Evolutionary conservation across 2,113 vertebrate species (phyloP), one percentile per base, ranked within the genome.

Genomic region (Brachirus orientalis): DNA sequence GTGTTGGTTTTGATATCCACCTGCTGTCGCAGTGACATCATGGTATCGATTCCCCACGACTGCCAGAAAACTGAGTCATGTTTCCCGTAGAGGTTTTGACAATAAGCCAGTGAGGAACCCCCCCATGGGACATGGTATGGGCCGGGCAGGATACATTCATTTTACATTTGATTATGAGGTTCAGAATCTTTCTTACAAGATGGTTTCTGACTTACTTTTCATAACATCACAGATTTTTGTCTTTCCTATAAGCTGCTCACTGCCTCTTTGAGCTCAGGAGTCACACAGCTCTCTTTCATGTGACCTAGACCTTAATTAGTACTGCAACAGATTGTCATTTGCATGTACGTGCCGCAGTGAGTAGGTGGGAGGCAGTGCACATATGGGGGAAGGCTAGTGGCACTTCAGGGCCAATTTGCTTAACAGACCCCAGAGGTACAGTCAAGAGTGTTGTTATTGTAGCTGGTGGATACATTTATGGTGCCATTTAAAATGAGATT

Each of bases 261-360:
- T 9, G 43, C 55, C 43, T 77, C 37, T 53, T 33, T 45, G 43
- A 80, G 71, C 81, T 80, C 16, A 54, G 40, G 67, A 84, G 62
- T 72, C 69, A 18, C 33, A 16, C 54, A 19, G 66, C 79, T 70
- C 75, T 75, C 63, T 51, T 57, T 87, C 84, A 80, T 55, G 55
- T 89, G 87, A 90, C 81, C 88, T 48, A 68, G 58, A 72, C 75
- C 80, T 77, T 91, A 79, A 91, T 91, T 91, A 92, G 83, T 69
- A 64, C 43, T 51, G 69, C 64, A 89, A 63, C 92, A 91, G 88
- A 92, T 90, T 92, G 90, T 89, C 82, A 90, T 94, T 91, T 88
- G 84, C 87, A 91, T 90, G 74, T 69, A 58, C 7, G 79, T 75
- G 85, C 63, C 63, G 66, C 54, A 13, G 79, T 79, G 83, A 85